These are phyloP conservation scores for Ranitomeya imitator DNA, from an alignment of 2,113 vertebrate genomes.

Conservation along the genomic window DNA sequence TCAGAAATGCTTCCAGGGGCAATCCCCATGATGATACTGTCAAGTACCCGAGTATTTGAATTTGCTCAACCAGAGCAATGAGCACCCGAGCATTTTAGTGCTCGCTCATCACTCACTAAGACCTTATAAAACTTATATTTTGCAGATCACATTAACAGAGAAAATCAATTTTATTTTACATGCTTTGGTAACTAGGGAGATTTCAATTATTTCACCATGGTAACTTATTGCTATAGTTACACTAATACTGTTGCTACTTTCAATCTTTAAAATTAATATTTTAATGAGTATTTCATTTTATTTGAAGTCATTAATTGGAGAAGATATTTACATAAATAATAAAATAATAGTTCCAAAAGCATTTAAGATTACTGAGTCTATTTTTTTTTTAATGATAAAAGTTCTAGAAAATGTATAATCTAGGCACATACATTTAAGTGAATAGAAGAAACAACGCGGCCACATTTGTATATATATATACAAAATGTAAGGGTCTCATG, in stretches of 20 bases:
- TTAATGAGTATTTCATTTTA: conserved; percentile 4
- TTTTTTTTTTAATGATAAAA: no score
- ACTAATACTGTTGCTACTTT: conserved; percentile 30
- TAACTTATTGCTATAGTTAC: conserved; percentile 41
- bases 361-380: not conserved
- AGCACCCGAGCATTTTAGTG: no score
- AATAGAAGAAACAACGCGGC: no score
- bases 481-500: no score
- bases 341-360: not conserved
- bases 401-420: no score
- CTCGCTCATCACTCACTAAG: not conserved
- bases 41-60: no score
- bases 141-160: conserved; percentile 30
- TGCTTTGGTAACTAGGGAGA: conserved; percentile 20
- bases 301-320: not conserved
- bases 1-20: no score
- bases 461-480: no score
- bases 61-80: no score
- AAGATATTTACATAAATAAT: not conserved
- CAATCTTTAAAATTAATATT: conserved; percentile 18
- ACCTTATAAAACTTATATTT: conserved; percentile 10
- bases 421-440: no score
- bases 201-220: conserved; percentile 32
- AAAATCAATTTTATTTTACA: conserved; percentile 35
- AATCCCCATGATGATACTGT: no score